phyloP scores from a whole-genome alignment of 2,113 vertebrate genomes.

The Sinosuthora webbiana region DNA sequence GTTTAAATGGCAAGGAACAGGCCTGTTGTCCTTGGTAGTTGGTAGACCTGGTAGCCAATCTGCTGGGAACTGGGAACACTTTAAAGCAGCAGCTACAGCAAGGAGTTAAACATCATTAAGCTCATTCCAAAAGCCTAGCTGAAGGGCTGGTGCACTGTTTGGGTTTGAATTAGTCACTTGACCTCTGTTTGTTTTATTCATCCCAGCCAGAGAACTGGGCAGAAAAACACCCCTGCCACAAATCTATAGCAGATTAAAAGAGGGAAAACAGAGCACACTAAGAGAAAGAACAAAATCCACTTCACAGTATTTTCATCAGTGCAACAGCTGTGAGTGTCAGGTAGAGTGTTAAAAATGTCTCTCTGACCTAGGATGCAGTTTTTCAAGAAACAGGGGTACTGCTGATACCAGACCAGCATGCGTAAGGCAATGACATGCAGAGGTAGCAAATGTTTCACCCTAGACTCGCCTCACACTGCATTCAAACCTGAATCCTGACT shows the following conservation, averaged over 20 bases:
- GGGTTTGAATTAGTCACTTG: slow-evolving; percentile 50
- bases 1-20: background rate
- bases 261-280: background rate
- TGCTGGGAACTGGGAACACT: background rate
- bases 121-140: slow-evolving; percentile 10
- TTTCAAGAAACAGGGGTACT: background rate
- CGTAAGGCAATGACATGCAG: background rate
- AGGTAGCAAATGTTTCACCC: background rate
- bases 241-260: slow-evolving; percentile 17
- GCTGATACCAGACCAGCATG: background rate
- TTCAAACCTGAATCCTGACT: background rate
- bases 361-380: background rate
- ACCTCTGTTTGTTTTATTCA: slow-evolving; percentile 46
- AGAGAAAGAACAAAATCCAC: background rate
- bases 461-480: background rate
- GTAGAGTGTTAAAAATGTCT: background rate
- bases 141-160: slow-evolving; percentile 19
- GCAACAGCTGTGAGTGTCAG: background rate
- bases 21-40: background rate
- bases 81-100: background rate
- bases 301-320: background rate
- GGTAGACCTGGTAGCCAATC: background rate
- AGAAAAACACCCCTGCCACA: background rate
- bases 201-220: background rate
- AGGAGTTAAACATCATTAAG: slow-evolving; percentile 45